These are phyloP conservation scores for Metopolophium dirhodum DNA, from an alignment of 1,140 invertebrate genomes.

Conservation along the genomic window DNA sequence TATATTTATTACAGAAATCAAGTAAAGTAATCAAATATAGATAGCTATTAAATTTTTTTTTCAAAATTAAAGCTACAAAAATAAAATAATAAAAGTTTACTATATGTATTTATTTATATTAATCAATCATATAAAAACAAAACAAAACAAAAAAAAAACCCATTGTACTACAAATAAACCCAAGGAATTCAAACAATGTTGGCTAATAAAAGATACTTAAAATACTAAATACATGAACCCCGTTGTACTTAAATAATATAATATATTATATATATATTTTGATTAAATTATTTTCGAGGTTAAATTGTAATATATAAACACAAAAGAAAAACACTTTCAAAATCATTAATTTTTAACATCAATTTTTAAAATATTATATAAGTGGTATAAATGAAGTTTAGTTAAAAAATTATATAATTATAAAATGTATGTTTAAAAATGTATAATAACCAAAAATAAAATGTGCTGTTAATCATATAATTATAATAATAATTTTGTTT, in stretches of 20 bases:
- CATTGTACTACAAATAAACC: constrained; percentile 26
- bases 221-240: constrained; percentile 48
- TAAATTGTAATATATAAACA: constrained; percentile 10
- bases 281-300: neutral
- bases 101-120: constrained; percentile 40
- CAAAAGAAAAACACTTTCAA: neutral
- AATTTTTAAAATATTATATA: neutral
- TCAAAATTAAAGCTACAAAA: constrained; percentile 9
- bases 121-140: constrained; percentile 18
- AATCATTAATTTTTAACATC: neutral
- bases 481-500: neutral
- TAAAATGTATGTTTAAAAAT: neutral
- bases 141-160: constrained; percentile 33
- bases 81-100: constrained; percentile 17
- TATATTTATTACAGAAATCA: constrained; percentile 18
- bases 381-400: neutral
- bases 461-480: neutral
- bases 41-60: constrained; percentile 32
- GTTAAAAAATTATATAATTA: constrained; percentile 16
- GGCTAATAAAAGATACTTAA: constrained; percentile 41
- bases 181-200: constrained; percentile 55
- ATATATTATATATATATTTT: constrained; percentile 23
- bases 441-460: neutral
- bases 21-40: constrained; percentile 17
- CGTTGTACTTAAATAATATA: neutral